Conservation (phyloP, 2,797 vertebrate species). For the Diceros bicornis region DNA sequence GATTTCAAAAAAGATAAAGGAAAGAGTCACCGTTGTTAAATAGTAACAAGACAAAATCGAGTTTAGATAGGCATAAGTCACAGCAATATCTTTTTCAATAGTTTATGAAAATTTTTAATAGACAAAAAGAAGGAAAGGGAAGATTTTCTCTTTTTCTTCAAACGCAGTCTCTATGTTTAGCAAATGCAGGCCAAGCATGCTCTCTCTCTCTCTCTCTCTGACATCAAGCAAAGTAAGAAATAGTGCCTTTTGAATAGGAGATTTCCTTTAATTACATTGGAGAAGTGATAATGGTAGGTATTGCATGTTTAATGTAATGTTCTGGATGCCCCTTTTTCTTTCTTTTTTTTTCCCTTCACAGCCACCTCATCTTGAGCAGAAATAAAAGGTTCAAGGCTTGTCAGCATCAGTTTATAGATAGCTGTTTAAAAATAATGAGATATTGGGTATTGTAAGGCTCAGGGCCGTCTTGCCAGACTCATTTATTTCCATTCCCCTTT, state of each 20-base stretch:
- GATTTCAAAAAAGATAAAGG: neutral
- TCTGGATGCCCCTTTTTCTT: conserved; percentile 77
- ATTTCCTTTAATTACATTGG: conserved; percentile 81
- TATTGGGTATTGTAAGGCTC: conserved; percentile 92
- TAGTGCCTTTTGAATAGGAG: conserved; percentile 60
- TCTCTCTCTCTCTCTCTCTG: neutral
- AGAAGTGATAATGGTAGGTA: conserved; percentile 79
- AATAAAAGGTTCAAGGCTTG: conserved; percentile 92
- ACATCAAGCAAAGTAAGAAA: conserved; percentile 74
- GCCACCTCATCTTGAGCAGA: conserved; percentile 89
- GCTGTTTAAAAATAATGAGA: conserved; percentile 93
- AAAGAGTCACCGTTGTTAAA: neutral
- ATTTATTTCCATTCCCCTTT: conserved; percentile 93
- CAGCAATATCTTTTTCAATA: neutral
- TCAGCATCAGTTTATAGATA: conserved; percentile 93
- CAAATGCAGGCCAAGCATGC: neutral
- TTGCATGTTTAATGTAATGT: conserved; percentile 86
- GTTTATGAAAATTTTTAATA: conserved; percentile 37
- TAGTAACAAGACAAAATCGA: neutral
- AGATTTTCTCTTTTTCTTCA: conserved; percentile 49
- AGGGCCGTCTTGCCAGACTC: conserved; percentile 91
- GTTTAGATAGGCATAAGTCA: neutral
- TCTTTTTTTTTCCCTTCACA: conserved; percentile 73
- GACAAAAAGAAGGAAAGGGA: neutral
- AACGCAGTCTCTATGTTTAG: conserved; percentile 53